Base-by-base conservation (phyloP, 2,888 invertebrate species). In the Plebejus melissa region DNA sequence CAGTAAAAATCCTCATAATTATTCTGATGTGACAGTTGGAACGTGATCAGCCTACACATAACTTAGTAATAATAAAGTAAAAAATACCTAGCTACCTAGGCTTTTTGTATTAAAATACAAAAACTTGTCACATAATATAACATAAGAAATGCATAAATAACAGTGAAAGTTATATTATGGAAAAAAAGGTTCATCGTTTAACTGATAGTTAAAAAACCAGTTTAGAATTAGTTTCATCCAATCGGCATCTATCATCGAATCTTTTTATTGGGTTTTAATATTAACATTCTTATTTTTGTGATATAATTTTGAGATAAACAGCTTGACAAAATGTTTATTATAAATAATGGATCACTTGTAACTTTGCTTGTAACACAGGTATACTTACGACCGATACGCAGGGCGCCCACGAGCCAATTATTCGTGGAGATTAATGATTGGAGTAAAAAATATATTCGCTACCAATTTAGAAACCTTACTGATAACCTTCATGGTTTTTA, bases 301-400 rank as follows among this genome's bases (percentile, higher is more conserved):
- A 71, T 36, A 36, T 32, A 65, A 13, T 65, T 32, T 28, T 71
- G 4, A 50, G 46, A 46, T 71, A 50, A 32, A 13, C 7, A 28
- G 46, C 28, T 4, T 50, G 46, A 46, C 71, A 71, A 71, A 71
- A 65, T 41, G 46, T 71, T 71, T 71, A 28, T 46, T 71, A 71
- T 50, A 71, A 71, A 71, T 71, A 71, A 71, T 71, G 71, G 71
- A 71, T 71, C 50, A 71, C 28, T 11, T 41, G 9, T 32, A 32
- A 22, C 22, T 22, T 22, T 22, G 32, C 1, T 2, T 32, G 32
- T 7, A 41, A 41, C 41, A 22, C 22, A 22, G 38, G 16, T 70
- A 32, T 41, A 70, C 69, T 41, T n/a, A 36, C 65, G 36, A 13
- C 32, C 65, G 65, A 13, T 65, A 65, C 32, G 65, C 65, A 28